Percentiles rank a stretch among this genome's conserved stretches.
phyloP scores from a whole-genome alignment of 2,888 invertebrate genomes.

The Orthosia gracilis region DNA sequence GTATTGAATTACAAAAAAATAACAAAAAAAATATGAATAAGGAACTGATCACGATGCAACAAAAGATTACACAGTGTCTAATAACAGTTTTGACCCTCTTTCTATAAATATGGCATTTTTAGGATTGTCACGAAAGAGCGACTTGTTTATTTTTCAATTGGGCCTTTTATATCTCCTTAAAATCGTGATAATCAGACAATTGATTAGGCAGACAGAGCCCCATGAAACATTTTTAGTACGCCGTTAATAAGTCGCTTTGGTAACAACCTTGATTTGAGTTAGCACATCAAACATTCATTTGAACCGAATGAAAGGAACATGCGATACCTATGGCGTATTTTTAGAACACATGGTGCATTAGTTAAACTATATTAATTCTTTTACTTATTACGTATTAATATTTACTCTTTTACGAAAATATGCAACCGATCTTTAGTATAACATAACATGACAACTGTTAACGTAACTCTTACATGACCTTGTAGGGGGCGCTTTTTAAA shows the following conservation, averaged over 20 bases:
- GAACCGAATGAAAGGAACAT: conserved; percentile 74
- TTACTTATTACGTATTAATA: conserved; percentile 47
- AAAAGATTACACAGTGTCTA: conserved; percentile 14
- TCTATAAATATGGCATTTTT: conserved; percentile 44
- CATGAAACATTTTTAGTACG: conserved; percentile 48
- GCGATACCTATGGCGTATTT: conserved; percentile 67
- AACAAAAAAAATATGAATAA: conserved; percentile 18
- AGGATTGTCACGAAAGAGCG: conserved; percentile 29
- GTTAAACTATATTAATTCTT: conserved; percentile 40
- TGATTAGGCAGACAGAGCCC: conserved; percentile 22
- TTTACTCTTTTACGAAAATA: conserved; percentile 54
- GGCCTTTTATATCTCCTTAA: background rate
- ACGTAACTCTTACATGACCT: conserved; percentile 23
- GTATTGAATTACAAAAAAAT: background rate
- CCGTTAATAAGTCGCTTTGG: conserved; percentile 65
- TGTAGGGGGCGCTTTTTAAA: background rate
- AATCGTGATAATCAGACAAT: conserved; percentile 28
- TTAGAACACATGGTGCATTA: conserved; percentile 53
- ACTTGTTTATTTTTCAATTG: conserved; percentile 5
- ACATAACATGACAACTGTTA: background rate
- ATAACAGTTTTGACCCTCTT: conserved; percentile 15
- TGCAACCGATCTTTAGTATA: conserved; percentile 38
- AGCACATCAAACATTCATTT: conserved; percentile 67
- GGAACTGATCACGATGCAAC: conserved; percentile 18
- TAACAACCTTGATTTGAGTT: conserved; percentile 70